phyloP scores from a whole-genome alignment of 1,140 invertebrate genomes.

The Bombus fervidus region DNA sequence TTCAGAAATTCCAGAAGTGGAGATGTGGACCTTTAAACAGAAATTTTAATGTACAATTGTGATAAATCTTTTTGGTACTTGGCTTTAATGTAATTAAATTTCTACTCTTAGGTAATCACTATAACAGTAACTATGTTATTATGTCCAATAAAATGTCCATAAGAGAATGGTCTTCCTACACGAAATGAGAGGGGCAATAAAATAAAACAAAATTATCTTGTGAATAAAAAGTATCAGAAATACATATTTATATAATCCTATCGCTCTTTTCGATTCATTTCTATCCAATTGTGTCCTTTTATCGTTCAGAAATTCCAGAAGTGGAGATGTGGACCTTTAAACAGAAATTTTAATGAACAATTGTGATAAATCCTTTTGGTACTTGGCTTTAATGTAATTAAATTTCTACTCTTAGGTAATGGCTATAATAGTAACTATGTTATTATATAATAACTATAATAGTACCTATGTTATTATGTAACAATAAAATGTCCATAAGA shows the following conservation, averaged over 20 bases:
- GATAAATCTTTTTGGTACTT: constrained; percentile 13
- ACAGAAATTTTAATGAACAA: background rate
- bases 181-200: background rate
- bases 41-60: background rate
- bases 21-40: background rate
- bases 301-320: no score
- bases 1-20: no score
- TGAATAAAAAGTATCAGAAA: no score
- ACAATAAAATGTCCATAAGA: no score
- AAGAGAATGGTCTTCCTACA: background rate
- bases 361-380: constrained; percentile 11
- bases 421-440: no score
- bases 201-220: background rate
- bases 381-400: constrained; percentile 15
- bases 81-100: constrained; percentile 15
- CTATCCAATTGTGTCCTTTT: background rate
- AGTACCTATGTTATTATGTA: no score
- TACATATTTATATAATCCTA: background rate
- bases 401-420: background rate
- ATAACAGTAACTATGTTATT: background rate
- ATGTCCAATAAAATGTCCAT: background rate
- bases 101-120: background rate
- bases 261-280: background rate
- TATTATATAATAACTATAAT: no score
- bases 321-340: background rate